Percentiles rank a stretch among this genome's conserved stretches.
phyloP scores from a whole-genome alignment of 2,797 vertebrate species.

The Eulemur coronatus region DNA sequence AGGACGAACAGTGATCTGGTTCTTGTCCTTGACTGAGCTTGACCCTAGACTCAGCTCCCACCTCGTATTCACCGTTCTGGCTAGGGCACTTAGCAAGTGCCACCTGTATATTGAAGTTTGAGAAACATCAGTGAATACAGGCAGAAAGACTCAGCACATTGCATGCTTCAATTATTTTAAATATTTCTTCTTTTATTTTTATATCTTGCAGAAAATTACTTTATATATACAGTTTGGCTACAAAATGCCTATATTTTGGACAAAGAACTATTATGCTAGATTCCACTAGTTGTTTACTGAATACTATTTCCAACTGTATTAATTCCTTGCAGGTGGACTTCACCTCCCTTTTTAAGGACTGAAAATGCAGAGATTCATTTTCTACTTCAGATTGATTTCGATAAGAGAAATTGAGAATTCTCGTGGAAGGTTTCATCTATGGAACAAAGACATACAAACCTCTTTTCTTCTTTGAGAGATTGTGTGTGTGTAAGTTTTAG shows the following conservation, averaged over 20 bases:
- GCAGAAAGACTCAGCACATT: not conserved
- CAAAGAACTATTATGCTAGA: not conserved
- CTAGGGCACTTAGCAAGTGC: not conserved
- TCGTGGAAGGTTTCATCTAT: not conserved
- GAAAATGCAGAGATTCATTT: not conserved
- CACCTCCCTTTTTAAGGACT: not conserved
- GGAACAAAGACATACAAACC: not conserved
- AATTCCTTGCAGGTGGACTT: not conserved
- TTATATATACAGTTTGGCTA: not conserved
- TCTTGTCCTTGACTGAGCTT: not conserved
- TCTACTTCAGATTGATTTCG: not conserved
- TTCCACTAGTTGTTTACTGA: not conserved
- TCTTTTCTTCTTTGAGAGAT: not conserved
- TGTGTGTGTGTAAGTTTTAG: not conserved
- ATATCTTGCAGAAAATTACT: not conserved
- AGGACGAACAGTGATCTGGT: not conserved
- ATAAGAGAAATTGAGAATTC: not conserved
- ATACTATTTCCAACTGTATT: not conserved
- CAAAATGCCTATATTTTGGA: not conserved
- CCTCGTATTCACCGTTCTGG: not conserved
- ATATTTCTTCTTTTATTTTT: not conserved
- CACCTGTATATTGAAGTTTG: accelerated
- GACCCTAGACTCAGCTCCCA: not conserved
- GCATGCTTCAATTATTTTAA: not conserved
- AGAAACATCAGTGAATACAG: not conserved